Conservation (phyloP, 2,888 invertebrate genomes). For the Drosophila nigricruria region DNA sequence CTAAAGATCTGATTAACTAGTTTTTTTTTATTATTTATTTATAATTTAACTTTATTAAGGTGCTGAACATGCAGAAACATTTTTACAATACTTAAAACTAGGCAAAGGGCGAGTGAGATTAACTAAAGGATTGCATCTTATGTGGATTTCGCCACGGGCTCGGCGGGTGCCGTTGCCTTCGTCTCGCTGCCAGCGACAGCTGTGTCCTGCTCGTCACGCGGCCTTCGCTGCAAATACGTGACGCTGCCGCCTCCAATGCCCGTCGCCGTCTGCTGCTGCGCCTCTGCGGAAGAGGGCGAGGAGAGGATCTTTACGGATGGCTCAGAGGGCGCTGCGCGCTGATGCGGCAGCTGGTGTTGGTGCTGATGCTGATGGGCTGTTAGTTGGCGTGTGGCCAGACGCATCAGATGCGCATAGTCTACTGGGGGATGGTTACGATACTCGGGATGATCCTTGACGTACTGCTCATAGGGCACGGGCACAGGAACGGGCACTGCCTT, state of each 20-base stretch:
- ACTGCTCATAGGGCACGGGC: conserved; percentile 85
- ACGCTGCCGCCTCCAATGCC: conserved; percentile 76
- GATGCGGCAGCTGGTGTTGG: conserved; percentile 54
- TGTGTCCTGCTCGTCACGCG: conserved; percentile 83
- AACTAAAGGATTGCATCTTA: conserved; percentile 66
- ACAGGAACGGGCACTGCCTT: conserved; percentile 85
- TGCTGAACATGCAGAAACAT: conserved; percentile 68
- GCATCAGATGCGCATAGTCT: conserved; percentile 80
- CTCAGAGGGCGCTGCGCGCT: conserved; percentile 73
- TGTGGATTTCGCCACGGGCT: conserved; percentile 46
- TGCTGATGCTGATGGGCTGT: conserved; percentile 68
- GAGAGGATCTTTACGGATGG: conserved; percentile 79
- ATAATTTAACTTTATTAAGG: conserved; percentile 71
- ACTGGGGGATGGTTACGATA: conserved; percentile 81
- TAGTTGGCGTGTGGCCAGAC: conserved; percentile 73
- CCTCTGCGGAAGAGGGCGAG: conserved; percentile 63
- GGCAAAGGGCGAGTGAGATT: conserved; percentile 65
- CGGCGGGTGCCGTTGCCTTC: conserved; percentile 52
- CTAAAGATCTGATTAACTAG: neutral
- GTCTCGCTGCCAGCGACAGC: conserved; percentile 74
- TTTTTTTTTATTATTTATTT: conserved; percentile 51
- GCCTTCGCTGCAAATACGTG: conserved; percentile 74
- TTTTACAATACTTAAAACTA: conserved; percentile 78
- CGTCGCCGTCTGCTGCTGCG: conserved; percentile 72
- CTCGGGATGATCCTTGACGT: conserved; percentile 83